A percentile compares a stretch with the other conserved stretches of the same genome.
Evolutionary conservation across 2,797 vertebrate genomes (phyloP).

Genomic region (Diceros bicornis): DNA sequence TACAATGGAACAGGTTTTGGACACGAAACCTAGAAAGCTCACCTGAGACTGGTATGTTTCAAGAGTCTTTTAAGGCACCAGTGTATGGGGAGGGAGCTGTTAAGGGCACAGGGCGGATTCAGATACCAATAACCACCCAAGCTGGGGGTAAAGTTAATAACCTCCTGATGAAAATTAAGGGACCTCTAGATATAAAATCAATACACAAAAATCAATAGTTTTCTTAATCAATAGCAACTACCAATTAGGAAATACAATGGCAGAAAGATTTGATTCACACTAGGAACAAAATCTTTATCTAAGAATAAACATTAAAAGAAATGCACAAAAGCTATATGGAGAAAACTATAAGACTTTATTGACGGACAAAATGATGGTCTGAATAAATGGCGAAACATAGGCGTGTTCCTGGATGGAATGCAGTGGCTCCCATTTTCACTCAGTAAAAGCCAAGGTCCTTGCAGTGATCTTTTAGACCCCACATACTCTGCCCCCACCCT

Average conservation of each 20-base stretch:
- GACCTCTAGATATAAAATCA: background rate
- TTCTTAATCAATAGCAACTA: background rate
- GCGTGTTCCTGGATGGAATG: background rate
- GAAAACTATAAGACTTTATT: background rate
- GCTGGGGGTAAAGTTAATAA: background rate
- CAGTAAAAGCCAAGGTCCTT: background rate
- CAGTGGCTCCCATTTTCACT: background rate
- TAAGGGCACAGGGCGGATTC: background rate
- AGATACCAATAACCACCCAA: background rate
- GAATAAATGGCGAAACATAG: background rate
- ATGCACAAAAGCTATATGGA: background rate
- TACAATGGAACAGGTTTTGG: background rate
- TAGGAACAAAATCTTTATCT: constrained; percentile 1
- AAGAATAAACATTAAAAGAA: constrained; percentile 34
- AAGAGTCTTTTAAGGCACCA: background rate
- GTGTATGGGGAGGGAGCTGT: background rate
- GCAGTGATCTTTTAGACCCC: background rate
- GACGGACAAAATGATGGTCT: background rate
- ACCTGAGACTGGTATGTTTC: background rate
- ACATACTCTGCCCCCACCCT: background rate
- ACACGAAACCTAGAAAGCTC: background rate
- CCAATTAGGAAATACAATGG: background rate
- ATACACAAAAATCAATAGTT: background rate
- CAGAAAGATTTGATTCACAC: background rate
- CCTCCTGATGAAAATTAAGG: constrained; percentile 1